Evolutionary conservation across 2,113 vertebrate genomes (phyloP).

Genomic region (Chrysochloris asiatica): DNA sequence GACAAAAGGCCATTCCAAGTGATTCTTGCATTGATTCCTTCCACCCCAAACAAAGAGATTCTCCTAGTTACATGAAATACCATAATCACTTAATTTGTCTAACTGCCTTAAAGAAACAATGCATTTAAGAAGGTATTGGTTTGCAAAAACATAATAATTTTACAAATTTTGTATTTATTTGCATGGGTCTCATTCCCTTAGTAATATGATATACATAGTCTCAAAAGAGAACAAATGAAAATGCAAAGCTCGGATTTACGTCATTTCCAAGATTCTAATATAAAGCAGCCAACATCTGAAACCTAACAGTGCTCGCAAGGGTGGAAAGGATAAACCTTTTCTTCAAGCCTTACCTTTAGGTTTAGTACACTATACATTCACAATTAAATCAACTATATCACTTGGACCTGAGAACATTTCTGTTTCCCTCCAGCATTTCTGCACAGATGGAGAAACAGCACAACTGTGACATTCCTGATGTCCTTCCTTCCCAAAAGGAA

Average conservation of each 20-base stretch:
- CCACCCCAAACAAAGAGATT: constrained; percentile 88
- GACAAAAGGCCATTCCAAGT: constrained; percentile 75
- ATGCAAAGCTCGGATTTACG: not conserved
- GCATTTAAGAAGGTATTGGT: constrained; percentile 74
- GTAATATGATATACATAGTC: not conserved
- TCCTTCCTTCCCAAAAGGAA: not conserved
- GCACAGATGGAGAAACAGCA: not conserved
- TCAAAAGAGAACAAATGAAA: not conserved
- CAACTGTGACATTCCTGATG: not conserved
- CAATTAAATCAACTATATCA: rapidly evolving
- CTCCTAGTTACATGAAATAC: constrained; percentile 89
- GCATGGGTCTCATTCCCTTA: constrained; percentile 6
- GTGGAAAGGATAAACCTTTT: not conserved
- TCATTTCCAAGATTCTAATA: not conserved
- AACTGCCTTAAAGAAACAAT: constrained; percentile 82
- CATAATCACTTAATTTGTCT: constrained; percentile 92
- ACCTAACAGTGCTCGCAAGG: not conserved
- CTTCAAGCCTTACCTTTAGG: not conserved
- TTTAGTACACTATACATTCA: not conserved
- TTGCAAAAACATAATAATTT: constrained; percentile 76
- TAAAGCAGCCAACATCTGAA: not conserved
- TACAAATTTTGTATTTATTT: constrained; percentile 27
- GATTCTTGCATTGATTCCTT: constrained; percentile 87
- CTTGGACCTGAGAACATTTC: not conserved
- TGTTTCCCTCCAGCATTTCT: not conserved